Conservation (phyloP, 2,113 vertebrate genomes). For the Ceratotherium simum region DNA sequence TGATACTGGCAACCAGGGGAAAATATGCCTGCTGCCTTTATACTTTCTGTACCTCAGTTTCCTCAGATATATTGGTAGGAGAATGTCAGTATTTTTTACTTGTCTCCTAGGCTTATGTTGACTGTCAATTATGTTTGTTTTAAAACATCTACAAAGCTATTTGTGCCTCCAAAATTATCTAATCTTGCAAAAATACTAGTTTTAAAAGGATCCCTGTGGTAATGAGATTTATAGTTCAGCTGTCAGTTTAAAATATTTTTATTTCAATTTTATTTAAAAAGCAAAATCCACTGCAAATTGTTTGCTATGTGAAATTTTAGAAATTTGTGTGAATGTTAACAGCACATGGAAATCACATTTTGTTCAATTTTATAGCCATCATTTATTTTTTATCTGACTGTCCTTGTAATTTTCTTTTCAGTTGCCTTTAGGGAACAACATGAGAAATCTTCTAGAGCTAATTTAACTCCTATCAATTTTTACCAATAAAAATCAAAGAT, state of each 20-base stretch:
- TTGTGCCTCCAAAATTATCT: background rate
- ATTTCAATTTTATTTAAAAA: conserved; percentile 56
- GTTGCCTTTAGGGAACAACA: conserved; percentile 25
- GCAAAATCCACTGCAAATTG: background rate
- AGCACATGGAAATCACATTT: background rate
- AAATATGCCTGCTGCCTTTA: background rate
- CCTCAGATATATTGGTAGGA: background rate
- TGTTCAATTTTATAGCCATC: conserved; percentile 10
- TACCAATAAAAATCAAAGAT: conserved; percentile 63
- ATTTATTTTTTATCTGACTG: conserved; percentile 31
- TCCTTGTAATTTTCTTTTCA: conserved; percentile 43
- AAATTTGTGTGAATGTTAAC: conserved; percentile 38
- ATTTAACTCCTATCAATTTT: conserved; percentile 53
- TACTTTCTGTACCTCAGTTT: background rate
- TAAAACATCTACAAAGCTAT: background rate
- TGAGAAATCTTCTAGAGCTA: conserved; percentile 28
- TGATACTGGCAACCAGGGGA: background rate
- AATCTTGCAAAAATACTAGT: background rate
- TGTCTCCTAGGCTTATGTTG: background rate
- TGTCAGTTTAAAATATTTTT: conserved; percentile 18
- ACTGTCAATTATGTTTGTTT: background rate
- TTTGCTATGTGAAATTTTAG: background rate
- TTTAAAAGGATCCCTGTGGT: conserved; percentile 32
- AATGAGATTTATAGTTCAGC: background rate
- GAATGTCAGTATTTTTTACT: background rate